Evolutionary conservation across 2,797 vertebrate genomes (phyloP).

Genomic region (Coendou prehensilis): DNA sequence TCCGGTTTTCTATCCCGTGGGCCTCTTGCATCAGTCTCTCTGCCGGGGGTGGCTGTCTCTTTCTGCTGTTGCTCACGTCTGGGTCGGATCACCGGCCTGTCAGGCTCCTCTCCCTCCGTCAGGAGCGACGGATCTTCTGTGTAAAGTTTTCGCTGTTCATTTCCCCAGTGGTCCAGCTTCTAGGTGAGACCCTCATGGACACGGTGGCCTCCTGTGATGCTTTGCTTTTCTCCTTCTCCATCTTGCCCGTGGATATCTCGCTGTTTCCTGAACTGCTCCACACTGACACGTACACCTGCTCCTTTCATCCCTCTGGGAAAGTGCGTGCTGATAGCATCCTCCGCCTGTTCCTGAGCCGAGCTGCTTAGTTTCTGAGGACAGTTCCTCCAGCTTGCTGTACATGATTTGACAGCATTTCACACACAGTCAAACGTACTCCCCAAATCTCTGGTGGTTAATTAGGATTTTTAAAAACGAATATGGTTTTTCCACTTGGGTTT

Average conservation of each 20-base stretch:
- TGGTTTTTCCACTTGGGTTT: background rate
- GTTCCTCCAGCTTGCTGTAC: background rate
- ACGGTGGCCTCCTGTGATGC: fast-evolving
- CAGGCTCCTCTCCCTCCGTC: background rate
- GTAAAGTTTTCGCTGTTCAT: background rate
- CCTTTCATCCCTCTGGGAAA: background rate
- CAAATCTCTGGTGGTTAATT: constrained; percentile 11
- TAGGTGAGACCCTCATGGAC: no score
- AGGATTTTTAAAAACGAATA: background rate
- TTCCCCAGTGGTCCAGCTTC: fast-evolving
- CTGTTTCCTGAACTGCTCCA: background rate
- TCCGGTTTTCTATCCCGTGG: fast-evolving
- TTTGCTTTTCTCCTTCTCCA: no score
- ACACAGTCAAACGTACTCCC: background rate
- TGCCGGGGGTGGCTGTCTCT: fast-evolving
- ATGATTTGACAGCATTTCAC: background rate
- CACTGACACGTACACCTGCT: fast-evolving
- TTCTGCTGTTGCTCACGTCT: background rate
- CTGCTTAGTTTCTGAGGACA: background rate
- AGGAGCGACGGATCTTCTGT: fast-evolving
- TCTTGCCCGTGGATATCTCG: fast-evolving
- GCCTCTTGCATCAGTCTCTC: no score
- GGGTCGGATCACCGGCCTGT: fast-evolving
- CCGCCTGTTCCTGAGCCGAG: fast-evolving
- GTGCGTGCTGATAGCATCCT: fast-evolving